Percentiles rank a stretch among this genome's conserved stretches.
Evolutionary conservation across 2,797 vertebrate species (phyloP).

Genomic region (Neomorphus geoffroyi): DNA sequence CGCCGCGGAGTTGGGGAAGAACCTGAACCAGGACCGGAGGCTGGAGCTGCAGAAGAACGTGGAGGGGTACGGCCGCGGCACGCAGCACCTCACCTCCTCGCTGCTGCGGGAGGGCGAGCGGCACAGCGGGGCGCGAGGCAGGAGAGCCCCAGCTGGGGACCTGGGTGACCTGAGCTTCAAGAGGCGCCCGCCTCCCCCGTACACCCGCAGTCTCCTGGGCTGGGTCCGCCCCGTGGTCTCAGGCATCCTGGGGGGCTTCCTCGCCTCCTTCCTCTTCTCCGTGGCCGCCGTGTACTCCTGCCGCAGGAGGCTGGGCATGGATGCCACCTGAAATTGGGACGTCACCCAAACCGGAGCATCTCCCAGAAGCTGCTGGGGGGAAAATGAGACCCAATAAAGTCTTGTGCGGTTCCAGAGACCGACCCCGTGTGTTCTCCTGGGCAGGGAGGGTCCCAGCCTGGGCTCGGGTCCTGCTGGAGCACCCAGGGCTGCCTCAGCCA

Average conservation of each 20-base stretch:
- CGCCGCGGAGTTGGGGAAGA: conserved; percentile 87
- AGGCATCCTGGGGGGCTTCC: conserved; percentile 78
- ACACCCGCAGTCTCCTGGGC: conserved; percentile 69
- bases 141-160: accelerated
- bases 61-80: conserved; percentile 70
- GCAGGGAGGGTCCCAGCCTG: accelerated
- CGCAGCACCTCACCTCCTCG: conserved; percentile 49
- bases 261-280: background rate
- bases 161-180: conserved; percentile 78
- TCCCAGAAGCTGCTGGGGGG: no score
- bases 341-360: accelerated
- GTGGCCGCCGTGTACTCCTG: accelerated
- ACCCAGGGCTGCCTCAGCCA: accelerated
- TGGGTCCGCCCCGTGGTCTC: conserved; percentile 75
- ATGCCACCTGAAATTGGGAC: accelerated
- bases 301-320: background rate
- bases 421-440: accelerated
- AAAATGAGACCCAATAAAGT: background rate
- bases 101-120: background rate
- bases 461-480: background rate
- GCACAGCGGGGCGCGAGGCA: background rate
- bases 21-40: conserved; percentile 87
- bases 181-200: conserved; percentile 53
- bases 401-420: background rate
- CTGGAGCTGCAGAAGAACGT: conserved; percentile 79